Percentiles rank a stretch among this genome's conserved stretches.
phyloP scores from a whole-genome alignment of 2,797 vertebrate genomes.

The Clarias platycephalus region DNA sequence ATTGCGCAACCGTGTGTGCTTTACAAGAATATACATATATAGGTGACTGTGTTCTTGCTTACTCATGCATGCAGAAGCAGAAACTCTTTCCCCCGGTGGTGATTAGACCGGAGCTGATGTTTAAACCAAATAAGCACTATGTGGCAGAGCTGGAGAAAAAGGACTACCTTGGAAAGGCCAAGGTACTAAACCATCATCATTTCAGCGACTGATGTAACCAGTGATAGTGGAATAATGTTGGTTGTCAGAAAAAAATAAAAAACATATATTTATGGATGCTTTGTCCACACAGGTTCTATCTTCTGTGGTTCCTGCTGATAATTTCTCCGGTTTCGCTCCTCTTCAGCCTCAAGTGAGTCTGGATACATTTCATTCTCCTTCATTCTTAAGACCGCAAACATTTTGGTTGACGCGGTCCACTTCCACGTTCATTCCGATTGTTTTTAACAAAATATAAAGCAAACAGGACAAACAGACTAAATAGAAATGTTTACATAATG shows the following conservation, averaged over 20 bases:
- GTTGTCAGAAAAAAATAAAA: background rate
- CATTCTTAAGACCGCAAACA: background rate
- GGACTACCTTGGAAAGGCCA: slow-evolving; percentile 95
- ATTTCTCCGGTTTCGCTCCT: slow-evolving; percentile 91
- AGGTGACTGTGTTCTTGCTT: background rate
- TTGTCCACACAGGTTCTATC: slow-evolving; percentile 85
- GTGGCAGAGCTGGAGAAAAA: slow-evolving; percentile 95
- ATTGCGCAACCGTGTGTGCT: background rate
- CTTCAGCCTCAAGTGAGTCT: slow-evolving; percentile 88
- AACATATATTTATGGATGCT: background rate
- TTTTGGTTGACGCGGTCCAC: background rate
- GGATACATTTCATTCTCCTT: background rate
- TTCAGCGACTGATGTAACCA: background rate
- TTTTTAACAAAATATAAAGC: background rate
- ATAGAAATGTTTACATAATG: background rate
- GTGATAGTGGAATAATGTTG: background rate
- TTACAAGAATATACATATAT: background rate
- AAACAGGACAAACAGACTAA: background rate
- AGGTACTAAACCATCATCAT: slow-evolving; percentile 69
- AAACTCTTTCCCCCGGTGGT: slow-evolving; percentile 79
- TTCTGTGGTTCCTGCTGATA: slow-evolving; percentile 87
- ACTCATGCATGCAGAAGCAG: slow-evolving; percentile 80
- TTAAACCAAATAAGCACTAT: slow-evolving; percentile 89
- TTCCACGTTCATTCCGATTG: background rate
- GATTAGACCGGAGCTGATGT: slow-evolving; percentile 79